phyloP scores from a whole-genome alignment of 2,797 vertebrate species.

The Crenichthys baileyi region DNA sequence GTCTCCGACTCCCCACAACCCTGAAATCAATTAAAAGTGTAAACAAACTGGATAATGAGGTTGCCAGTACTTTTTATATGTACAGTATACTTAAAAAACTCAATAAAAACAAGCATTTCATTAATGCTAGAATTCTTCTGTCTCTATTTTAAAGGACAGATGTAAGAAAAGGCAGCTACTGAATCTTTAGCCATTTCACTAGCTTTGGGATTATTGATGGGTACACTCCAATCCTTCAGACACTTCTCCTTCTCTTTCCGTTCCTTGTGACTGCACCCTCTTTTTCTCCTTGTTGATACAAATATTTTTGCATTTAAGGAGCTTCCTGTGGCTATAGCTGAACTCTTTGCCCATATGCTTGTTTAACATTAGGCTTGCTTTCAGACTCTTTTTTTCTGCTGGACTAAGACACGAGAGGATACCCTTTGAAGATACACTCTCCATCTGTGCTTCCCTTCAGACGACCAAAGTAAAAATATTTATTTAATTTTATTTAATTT shows the following conservation, averaged over 20 bases:
- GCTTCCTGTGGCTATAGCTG: conserved; percentile 24
- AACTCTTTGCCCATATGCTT: conserved; percentile 38
- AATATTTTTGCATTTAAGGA: conserved; percentile 34
- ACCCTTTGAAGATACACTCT: neutral
- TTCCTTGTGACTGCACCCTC: neutral
- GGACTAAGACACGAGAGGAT: neutral
- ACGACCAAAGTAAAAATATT: neutral
- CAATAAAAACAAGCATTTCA: too few relatives aligned
- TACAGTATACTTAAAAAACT: too few relatives aligned
- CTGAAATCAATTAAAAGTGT: too few relatives aligned
- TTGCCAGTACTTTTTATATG: too few relatives aligned
- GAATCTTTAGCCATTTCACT: too few relatives aligned
- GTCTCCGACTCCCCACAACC: too few relatives aligned
- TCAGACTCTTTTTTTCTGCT: neutral
- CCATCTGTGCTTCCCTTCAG: neutral
- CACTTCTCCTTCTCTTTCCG: neutral
- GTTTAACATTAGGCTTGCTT: conserved; percentile 7
- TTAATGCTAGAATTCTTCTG: too few relatives aligned
- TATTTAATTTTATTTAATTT: too few relatives aligned
- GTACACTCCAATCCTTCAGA: neutral
- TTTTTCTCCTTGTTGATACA: conserved; percentile 19
- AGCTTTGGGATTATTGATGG: neutral
- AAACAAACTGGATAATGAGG: too few relatives aligned
- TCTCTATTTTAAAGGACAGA: too few relatives aligned
- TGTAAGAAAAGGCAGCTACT: too few relatives aligned